Evolutionary conservation across 2,113 vertebrate species (phyloP).

Genomic region (Odocoileus virginianus): DNA sequence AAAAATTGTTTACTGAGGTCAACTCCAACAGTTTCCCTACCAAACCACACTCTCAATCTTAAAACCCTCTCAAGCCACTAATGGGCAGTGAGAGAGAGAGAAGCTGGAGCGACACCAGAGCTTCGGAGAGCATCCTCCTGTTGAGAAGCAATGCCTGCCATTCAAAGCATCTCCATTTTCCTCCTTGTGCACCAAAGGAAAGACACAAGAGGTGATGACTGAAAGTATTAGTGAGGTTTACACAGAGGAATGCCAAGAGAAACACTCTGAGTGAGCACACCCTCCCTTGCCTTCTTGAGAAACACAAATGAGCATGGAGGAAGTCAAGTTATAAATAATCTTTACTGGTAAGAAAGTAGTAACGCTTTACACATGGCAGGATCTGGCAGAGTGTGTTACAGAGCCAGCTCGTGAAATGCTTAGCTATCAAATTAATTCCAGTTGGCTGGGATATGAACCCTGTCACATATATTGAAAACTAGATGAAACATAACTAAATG

Average conservation of each 20-base stretch:
- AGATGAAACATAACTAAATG: slow-evolving; percentile 46
- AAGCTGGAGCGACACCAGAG: neutral
- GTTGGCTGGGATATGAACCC: slow-evolving; percentile 41
- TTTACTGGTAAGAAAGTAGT: neutral
- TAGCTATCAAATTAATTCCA: slow-evolving; percentile 40
- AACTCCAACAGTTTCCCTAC: neutral
- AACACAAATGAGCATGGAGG: slow-evolving; percentile 41
- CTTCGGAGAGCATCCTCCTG: neutral
- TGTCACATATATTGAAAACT: slow-evolving; percentile 40
- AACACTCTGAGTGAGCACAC: neutral
- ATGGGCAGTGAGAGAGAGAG: neutral
- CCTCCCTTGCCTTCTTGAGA: neutral
- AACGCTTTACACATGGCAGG: slow-evolving; percentile 27
- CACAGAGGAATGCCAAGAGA: neutral
- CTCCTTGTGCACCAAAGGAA: neutral
- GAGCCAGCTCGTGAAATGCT: slow-evolving; percentile 16
- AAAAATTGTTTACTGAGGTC: neutral
- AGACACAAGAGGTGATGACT: neutral
- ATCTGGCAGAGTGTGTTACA: neutral
- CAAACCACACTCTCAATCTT: neutral
- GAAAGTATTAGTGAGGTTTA: neutral
- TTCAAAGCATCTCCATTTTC: neutral
- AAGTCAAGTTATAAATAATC: slow-evolving; percentile 10
- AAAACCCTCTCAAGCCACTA: neutral
- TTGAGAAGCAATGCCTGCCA: neutral